These are phyloP conservation scores for Enteromius trimaculatus DNA, from an alignment of 2,797 vertebrate species.

Conservation along the genomic window DNA sequence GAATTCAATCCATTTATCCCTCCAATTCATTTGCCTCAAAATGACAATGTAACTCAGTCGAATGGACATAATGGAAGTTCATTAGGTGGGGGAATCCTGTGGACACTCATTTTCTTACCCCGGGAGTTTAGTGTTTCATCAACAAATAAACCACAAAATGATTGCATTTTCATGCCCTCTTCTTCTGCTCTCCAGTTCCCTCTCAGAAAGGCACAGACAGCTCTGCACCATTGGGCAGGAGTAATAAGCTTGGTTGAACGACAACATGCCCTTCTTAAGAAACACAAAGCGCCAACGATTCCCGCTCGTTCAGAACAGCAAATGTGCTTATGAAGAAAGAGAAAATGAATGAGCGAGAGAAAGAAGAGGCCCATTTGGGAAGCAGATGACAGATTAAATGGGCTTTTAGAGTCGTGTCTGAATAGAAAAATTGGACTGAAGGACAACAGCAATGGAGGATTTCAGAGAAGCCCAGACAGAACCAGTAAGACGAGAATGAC, in stretches of 20 bases:
- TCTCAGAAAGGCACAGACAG: slow-evolving; percentile 14
- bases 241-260: slow-evolving; percentile 48
- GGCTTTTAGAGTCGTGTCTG: slow-evolving; percentile 62
- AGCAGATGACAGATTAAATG: slow-evolving; percentile 69
- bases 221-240: slow-evolving; percentile 18
- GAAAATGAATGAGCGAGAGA: slow-evolving; percentile 38
- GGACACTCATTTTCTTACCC: slow-evolving; percentile 49
- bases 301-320: slow-evolving; percentile 19
- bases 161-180: slow-evolving; percentile 26
- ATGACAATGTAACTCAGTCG: slow-evolving; percentile 48
- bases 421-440: slow-evolving; percentile 33
- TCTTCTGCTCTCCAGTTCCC: slow-evolving; percentile 3
- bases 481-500: slow-evolving; percentile 4
- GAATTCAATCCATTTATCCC: slow-evolving; percentile 26
- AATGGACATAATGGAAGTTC: slow-evolving; percentile 55
- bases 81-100: slow-evolving; percentile 51
- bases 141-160: slow-evolving; percentile 55
- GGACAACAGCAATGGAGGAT: slow-evolving; percentile 14
- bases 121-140: slow-evolving; percentile 43
- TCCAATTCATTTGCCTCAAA: slow-evolving; percentile 24
- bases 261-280: slow-evolving; percentile 27
- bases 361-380: slow-evolving; percentile 51
- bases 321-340: slow-evolving; percentile 58
- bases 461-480: slow-evolving; percentile 5
- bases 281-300: slow-evolving; percentile 19